Base-by-base conservation (phyloP, 2,888 invertebrate species). In the Callimorpha dominula region DNA sequence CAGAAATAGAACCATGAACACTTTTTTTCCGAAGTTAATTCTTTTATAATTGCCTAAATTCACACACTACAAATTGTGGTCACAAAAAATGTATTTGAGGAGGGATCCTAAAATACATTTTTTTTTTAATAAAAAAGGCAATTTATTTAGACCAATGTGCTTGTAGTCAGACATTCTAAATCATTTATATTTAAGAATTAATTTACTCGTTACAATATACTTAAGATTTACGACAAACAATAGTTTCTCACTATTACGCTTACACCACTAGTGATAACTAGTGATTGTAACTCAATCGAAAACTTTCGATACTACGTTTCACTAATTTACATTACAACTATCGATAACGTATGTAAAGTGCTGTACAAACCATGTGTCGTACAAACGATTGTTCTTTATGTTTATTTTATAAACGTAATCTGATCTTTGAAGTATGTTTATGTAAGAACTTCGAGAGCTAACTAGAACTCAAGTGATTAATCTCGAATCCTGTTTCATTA, bases 321-420 rank as follows among this genome's bases (percentile, higher is more conserved):
- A 78, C 86, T 79, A 74, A 84, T 84, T 85, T 84, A 81, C 84
- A 85, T 85, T 65, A 84, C 79, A 83, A 85, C 76, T 60, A 65
- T 74, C 67, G 68, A 78, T 72, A 77, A 68, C 70, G 76, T 42
- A 67, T 71, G 72, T 81, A 54, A 76, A 85, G 81, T 80, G 85
- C 80, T 81, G 68, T 75, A 76, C 79, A 83, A 82, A 85, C 64
- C 70, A 76, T 77, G 70, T 82, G 50, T 73, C 69, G 68, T 62
- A 71, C 46, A 31, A 68, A 68, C 52, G 52, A 77, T 83, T 78
- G 75, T 79, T 68, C 76, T 57, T 15, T 81, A 54, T 74, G 46
- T 70, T 65, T 72, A 65, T 70, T 66, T 63, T 63, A 64, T 67
- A 43, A 54, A 65, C 66, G 68, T 71, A 65, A 73, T 77, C 62